A percentile compares a stretch with the other conserved stretches of the same genome.
These are phyloP conservation scores for Gonioctena quinquepunctata DNA, from an alignment of 1,140 invertebrate species.

Conservation along the genomic window DNA sequence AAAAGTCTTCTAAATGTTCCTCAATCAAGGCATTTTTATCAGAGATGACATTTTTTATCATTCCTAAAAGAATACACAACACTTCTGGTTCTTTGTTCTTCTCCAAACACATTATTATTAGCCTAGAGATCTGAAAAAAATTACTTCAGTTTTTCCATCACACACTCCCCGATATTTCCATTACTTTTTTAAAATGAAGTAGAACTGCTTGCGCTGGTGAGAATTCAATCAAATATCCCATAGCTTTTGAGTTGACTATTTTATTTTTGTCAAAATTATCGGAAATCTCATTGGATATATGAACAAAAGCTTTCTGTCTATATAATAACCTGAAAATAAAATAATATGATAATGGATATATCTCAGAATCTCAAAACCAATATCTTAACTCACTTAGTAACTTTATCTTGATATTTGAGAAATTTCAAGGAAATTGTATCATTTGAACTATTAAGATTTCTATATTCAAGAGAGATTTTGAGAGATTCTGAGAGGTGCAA, in stretches of 20 bases:
- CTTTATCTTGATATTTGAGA: background rate
- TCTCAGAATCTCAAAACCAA: background rate
- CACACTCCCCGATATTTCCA: background rate
- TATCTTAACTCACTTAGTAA: background rate
- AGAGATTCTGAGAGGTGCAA: background rate
- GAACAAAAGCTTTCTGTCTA: conserved; percentile 44
- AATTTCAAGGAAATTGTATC: no score
- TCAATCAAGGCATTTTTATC: conserved; percentile 61
- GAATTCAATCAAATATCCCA: conserved; percentile 66
- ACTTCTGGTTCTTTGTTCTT: conserved; percentile 61
- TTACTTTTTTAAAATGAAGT: conserved; percentile 65
- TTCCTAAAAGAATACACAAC: conserved; percentile 62
- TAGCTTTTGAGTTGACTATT: conserved; percentile 64
- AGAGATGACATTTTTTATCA: conserved; percentile 63
- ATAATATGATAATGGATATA: background rate
- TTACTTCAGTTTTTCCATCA: background rate
- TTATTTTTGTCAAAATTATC: conserved; percentile 55
- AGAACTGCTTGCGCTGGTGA: conserved; percentile 65
- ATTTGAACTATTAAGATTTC: no score
- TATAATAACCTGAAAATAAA: conserved; percentile 49
- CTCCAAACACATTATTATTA: conserved; percentile 69
- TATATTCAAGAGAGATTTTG: background rate
- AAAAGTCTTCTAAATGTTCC: conserved; percentile 65
- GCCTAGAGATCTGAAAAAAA: conserved; percentile 62
- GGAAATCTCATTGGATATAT: conserved; percentile 33